A percentile compares a stretch with the other conserved stretches of the same genome.
Conservation (phyloP, 2,113 vertebrate species). For the Ammodramus savannarum region DNA sequence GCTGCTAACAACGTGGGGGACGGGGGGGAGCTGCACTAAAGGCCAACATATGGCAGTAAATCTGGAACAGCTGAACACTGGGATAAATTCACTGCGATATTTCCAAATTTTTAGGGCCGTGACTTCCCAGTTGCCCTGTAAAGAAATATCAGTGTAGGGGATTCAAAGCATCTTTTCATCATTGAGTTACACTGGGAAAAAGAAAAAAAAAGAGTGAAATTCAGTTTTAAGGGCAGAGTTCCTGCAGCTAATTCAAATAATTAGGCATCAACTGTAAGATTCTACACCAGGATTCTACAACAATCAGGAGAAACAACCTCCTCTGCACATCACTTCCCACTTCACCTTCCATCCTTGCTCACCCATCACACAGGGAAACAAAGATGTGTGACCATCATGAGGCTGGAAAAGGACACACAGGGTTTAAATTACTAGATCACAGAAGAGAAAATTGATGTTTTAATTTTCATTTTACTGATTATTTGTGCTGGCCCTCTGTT, state of each 20-base stretch:
- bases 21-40: background rate
- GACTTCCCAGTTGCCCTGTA: background rate
- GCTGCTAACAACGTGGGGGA: slow-evolving; percentile 4
- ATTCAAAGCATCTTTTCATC: background rate
- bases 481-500: background rate
- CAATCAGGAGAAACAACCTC: background rate
- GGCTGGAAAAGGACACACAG: background rate
- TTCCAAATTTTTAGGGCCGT: background rate
- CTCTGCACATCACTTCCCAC: background rate
- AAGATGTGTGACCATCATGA: background rate
- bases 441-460: background rate
- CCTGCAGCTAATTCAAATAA: background rate
- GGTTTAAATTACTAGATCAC: background rate
- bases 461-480: slow-evolving; percentile 4
- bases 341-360: background rate
- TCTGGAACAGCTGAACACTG: slow-evolving; percentile 10
- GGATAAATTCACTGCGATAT: slow-evolving; percentile 20
- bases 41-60: slow-evolving; percentile 42
- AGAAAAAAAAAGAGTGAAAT: background rate
- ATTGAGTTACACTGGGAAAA: background rate
- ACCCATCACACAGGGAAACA: background rate
- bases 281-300: background rate
- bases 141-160: background rate
- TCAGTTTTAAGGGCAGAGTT: background rate
- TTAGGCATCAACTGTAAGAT: background rate